Evolutionary conservation across 2,888 invertebrate genomes (phyloP).

Genomic region (Tigriopus californicus): DNA sequence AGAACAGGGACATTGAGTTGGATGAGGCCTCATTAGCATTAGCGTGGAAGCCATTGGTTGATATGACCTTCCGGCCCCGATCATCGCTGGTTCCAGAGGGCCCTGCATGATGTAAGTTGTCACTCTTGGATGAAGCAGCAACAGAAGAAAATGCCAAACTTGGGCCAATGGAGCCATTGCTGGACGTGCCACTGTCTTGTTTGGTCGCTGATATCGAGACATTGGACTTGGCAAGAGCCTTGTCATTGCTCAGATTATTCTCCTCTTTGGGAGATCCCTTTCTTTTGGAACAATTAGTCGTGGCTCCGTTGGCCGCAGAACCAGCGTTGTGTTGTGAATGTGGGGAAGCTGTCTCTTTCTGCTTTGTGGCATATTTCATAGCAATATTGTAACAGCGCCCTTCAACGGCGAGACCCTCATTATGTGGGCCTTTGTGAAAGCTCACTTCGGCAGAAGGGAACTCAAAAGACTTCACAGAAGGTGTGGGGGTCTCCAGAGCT

Average conservation of each 20-base stretch:
- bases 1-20: slow-evolving; percentile 6
- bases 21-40: background rate
- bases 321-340: background rate
- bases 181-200: background rate
- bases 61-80: background rate
- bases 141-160: background rate
- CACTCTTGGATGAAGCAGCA: background rate
- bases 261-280: background rate
- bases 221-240: too few species aligned
- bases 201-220: too few species aligned
- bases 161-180: background rate
- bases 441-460: background rate
- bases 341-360: background rate
- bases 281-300: background rate
- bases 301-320: background rate
- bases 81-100: background rate
- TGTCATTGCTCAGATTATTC: background rate
- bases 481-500: slow-evolving; percentile 12
- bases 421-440: background rate
- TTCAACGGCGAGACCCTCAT: background rate
- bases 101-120: too few species aligned
- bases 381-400: too few species aligned
- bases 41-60: background rate
- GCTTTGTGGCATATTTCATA: too few species aligned
- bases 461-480: slow-evolving; percentile 3